Evolutionary conservation across 2,888 invertebrate species (phyloP).

Genomic region (Helicoverpa assulta): DNA sequence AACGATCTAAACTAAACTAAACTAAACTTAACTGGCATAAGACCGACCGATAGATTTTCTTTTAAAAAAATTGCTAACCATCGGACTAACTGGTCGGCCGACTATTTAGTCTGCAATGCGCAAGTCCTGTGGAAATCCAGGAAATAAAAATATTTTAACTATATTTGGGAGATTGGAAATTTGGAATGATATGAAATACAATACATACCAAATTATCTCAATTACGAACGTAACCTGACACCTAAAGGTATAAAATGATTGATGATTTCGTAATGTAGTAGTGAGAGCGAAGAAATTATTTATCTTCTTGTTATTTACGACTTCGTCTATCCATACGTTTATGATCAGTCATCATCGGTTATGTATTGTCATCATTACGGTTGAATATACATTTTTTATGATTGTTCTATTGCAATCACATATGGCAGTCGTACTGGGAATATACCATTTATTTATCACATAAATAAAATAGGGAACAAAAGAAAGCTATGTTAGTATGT

Average conservation of each 20-base stretch:
- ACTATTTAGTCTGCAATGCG: no score
- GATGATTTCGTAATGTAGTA: conserved; percentile 28
- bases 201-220: background rate
- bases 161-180: no score
- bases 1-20: no score
- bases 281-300: conserved; percentile 42
- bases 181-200: no score
- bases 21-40: no score
- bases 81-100: no score
- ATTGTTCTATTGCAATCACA: background rate
- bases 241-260: conserved; percentile 8
- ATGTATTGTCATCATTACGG: conserved; percentile 21
- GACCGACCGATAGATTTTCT: no score
- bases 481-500: no score
- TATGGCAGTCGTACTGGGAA: background rate
- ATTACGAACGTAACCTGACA: conserved; percentile 22
- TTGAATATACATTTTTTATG: conserved; percentile 2
- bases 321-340: conserved; percentile 34
- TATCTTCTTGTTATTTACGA: conserved; percentile 51
- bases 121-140: no score
- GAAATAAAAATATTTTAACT: no score
- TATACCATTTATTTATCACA: background rate
- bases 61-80: no score
- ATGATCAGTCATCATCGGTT: conserved; percentile 29
- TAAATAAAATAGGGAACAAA: no score